phyloP scores from a whole-genome alignment of 2,113 vertebrate genomes.

The Cricetomys ansorgei region DNA sequence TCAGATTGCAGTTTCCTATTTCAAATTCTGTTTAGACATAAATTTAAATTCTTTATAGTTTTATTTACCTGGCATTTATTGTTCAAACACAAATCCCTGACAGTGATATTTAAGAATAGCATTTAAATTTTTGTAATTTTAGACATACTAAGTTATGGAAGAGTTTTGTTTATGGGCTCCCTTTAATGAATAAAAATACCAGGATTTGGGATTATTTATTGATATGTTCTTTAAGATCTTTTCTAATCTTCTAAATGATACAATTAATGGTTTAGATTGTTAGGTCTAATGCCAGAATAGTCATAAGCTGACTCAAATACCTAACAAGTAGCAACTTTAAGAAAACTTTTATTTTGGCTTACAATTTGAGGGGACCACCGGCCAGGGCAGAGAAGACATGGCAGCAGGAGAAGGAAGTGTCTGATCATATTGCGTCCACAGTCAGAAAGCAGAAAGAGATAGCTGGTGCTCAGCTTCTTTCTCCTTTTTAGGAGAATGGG shows the following conservation, averaged over 20 bases:
- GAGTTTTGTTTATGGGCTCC: neutral
- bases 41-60: neutral
- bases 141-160: neutral
- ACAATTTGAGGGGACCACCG: neutral
- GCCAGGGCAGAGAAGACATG: neutral
- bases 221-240: conserved; percentile 32
- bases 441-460: neutral
- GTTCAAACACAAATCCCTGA: neutral
- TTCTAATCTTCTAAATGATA: conserved; percentile 28
- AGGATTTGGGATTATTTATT: neutral
- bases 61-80: conserved; percentile 51
- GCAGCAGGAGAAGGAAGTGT: neutral
- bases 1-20: conserved; percentile 67
- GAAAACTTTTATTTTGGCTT: neutral
- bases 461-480: neutral
- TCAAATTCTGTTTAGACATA: conserved; percentile 64
- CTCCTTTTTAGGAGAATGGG: neutral
- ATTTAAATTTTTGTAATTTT: conserved; percentile 46
- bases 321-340: neutral
- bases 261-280: neutral
- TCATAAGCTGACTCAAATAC: conserved; percentile 34
- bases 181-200: conserved; percentile 5
- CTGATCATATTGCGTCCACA: no score
- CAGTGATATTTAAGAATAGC: conserved; percentile 41
- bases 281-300: conserved; percentile 17